phyloP scores from a whole-genome alignment of 2,113 vertebrate species.

The Anguilla japonica region DNA sequence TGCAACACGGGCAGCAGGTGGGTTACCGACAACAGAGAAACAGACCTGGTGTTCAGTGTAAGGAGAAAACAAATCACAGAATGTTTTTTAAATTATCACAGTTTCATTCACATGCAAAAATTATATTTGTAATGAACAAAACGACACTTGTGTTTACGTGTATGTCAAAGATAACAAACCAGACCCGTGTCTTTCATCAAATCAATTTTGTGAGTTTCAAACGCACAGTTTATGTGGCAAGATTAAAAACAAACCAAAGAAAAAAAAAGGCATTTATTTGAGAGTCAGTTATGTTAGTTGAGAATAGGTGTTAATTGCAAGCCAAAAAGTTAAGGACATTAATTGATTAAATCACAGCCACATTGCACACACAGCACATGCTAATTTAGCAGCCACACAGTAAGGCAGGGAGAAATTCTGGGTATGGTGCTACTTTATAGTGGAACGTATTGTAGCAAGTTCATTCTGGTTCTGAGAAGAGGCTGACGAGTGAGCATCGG shows the following conservation, averaged over 20 bases:
- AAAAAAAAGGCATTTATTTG: not conserved
- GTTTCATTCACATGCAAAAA: no score
- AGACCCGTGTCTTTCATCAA: no score
- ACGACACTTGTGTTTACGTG: no score
- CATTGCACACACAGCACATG: conserved; percentile 1
- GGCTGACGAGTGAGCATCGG: not conserved
- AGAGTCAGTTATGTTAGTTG: not conserved
- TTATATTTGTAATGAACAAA: no score
- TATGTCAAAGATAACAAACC: no score
- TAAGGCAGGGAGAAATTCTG: conserved; percentile 18
- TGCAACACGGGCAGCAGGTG: no score
- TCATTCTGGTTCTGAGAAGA: not conserved
- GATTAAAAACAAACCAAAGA: not conserved
- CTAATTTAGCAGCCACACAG: not conserved
- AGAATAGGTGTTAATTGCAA: not conserved
- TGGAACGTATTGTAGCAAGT: not conserved
- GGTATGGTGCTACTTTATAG: not conserved
- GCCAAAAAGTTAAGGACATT: not conserved
- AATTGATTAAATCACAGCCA: not conserved
- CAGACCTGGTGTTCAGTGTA: no score
- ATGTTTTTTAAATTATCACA: no score
- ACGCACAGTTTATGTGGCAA: no score
- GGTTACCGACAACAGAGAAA: no score
- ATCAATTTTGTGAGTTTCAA: no score
- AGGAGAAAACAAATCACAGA: no score